These are phyloP conservation scores for Lasioglossum pauxillum DNA, from an alignment of 2,888 invertebrate species.

Conservation along the genomic window DNA sequence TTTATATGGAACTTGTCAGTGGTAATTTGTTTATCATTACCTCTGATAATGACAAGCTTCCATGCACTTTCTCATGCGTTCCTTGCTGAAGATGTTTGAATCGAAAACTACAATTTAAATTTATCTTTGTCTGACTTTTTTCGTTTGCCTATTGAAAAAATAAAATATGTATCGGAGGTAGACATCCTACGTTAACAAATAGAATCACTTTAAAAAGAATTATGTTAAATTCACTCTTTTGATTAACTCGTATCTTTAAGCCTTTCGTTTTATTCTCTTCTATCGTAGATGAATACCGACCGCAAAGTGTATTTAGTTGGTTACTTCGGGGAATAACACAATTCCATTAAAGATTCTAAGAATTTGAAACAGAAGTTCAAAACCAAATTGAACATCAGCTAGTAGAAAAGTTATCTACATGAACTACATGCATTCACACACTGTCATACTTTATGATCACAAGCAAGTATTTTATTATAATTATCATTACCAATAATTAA, in stretches of 20 bases:
- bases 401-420: constrained; percentile 70
- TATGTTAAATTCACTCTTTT: constrained; percentile 38
- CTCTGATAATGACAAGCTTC: constrained; percentile 65
- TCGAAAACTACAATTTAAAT: constrained; percentile 42
- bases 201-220: constrained; percentile 41
- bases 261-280: constrained; percentile 3
- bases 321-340: constrained; percentile 39
- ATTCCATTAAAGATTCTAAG: constrained; percentile 15
- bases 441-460: constrained; percentile 73
- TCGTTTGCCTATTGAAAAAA: constrained; percentile 35
- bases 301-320: constrained; percentile 36
- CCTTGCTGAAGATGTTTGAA: constrained; percentile 70
- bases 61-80: constrained; percentile 58
- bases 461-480: constrained; percentile 75
- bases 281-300: constrained; percentile 31
- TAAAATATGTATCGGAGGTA: constrained; percentile 49
- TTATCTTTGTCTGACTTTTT: constrained; percentile 27
- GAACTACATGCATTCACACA: constrained; percentile 71
- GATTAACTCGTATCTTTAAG: constrained; percentile 52
- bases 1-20: constrained; percentile 67
- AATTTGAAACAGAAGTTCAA: constrained; percentile 70
- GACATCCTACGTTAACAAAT: constrained; percentile 39
- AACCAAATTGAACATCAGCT: constrained; percentile 64
- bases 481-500: constrained; percentile 75
- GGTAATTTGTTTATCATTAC: constrained; percentile 61